Percentiles rank a stretch among this genome's conserved stretches.
Conservation (phyloP, 2,888 invertebrate species). For the Hypomecis punctinalis region DNA sequence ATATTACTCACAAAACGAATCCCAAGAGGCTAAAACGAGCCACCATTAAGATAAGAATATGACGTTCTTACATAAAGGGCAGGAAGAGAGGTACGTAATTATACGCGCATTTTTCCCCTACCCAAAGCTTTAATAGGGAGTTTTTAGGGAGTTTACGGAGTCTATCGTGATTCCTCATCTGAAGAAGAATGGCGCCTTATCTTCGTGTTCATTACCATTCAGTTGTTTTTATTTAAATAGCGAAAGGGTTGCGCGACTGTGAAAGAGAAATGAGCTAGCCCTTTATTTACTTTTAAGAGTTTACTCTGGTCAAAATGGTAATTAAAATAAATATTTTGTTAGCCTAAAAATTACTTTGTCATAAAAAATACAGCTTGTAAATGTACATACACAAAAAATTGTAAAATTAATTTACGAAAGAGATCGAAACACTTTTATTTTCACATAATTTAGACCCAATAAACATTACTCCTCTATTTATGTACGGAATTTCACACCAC, state of each 20-base stretch:
- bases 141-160: slow-evolving; percentile 27
- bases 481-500: too few species aligned
- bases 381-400: too few species aligned
- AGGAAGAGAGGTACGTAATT: slow-evolving; percentile 39
- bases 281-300: slow-evolving; percentile 25
- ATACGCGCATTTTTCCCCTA: slow-evolving; percentile 35
- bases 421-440: too few species aligned
- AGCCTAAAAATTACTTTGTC: too few species aligned
- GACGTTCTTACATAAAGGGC: slow-evolving; percentile 37
- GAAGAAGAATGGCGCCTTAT: slow-evolving; percentile 38
- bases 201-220: slow-evolving; percentile 39
- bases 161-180: slow-evolving; percentile 40
- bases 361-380: too few species aligned
- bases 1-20: slow-evolving; percentile 24
- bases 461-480: too few species aligned
- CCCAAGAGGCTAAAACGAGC: slow-evolving; percentile 26
- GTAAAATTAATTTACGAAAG: too few species aligned
- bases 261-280: slow-evolving; percentile 25
- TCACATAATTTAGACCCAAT: too few species aligned
- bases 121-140: slow-evolving; percentile 31
- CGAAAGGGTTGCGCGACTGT: slow-evolving; percentile 31
- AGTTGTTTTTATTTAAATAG: slow-evolving; percentile 36
- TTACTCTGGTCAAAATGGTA: background rate
- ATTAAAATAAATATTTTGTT: background rate
- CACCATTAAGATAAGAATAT: slow-evolving; percentile 41